Conservation (phyloP, 2,888 invertebrate genomes). For the Drosophila affinis region DNA sequence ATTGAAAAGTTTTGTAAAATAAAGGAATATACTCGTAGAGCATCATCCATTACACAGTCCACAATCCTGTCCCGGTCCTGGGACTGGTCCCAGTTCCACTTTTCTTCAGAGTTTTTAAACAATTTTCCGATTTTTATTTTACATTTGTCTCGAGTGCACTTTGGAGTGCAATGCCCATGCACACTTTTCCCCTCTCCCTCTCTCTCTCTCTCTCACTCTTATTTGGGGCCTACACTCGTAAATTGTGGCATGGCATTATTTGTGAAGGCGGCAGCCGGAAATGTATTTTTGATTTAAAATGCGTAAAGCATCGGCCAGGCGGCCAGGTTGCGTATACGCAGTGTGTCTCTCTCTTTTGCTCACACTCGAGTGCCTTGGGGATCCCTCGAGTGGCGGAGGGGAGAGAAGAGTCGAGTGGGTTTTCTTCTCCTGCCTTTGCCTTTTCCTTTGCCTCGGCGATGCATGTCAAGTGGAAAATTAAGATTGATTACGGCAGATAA, state of each 20-base stretch:
- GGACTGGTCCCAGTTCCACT: not conserved
- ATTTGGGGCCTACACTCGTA: constrained; percentile 54
- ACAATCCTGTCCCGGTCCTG: not conserved
- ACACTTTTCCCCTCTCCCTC: too few relatives aligned
- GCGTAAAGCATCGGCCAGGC: constrained; percentile 51
- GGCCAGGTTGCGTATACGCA: constrained; percentile 65
- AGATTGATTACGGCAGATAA: constrained; percentile 79
- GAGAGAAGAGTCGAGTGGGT: constrained; percentile 12
- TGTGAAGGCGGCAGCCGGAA: constrained; percentile 65
- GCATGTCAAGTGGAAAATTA: constrained; percentile 80
- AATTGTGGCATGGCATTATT: constrained; percentile 62
- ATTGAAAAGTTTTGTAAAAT: not conserved
- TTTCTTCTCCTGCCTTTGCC: constrained; percentile 25
- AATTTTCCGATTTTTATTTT: constrained; percentile 23
- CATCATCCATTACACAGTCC: not conserved
- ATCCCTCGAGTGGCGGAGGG: constrained; percentile 5
- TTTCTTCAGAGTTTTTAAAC: not conserved
- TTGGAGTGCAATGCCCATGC: constrained; percentile 6
- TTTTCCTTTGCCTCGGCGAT: constrained; percentile 52
- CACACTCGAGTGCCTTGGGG: not conserved
- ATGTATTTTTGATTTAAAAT: constrained; percentile 77
- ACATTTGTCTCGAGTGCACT: constrained; percentile 47
- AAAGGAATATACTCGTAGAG: not conserved
- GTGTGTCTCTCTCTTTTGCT: constrained; percentile 7
- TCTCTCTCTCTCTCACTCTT: constrained; percentile 11